Base-by-base conservation (phyloP, 1,140 invertebrate genomes). In the Platorchestia sp. region DNA sequence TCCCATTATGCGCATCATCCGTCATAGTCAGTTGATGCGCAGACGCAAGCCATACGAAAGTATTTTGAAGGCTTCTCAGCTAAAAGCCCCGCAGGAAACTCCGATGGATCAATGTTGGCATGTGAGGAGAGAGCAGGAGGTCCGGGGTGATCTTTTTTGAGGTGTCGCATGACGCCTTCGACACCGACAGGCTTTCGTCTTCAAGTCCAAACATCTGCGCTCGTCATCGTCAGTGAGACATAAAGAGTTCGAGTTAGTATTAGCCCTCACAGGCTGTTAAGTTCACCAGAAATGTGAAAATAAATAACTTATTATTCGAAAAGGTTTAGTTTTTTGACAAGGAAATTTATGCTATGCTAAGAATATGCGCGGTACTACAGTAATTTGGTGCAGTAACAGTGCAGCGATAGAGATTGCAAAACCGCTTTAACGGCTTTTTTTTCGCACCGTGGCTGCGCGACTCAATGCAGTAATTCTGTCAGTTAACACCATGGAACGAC, bases 31-130 rank as follows among this genome's bases (percentile, higher is more conserved):
- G 87, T 90, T 42, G 44, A 90, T 90, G 87, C 41, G 87, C 41
- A 90, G 87, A 90, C 41, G 87, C 87, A 90, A 45, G 87, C 87
- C 87, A 43, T 90, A 90, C 87, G 87, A 90, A 90, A 90, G 87
- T 43, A 90, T 44, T 90, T 90, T 42, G 87, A 43, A 42, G 41
- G 87, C 27, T 44, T 90, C 59, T 75, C 59, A 75, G 59, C 87
- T 90, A 90, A 90, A 90, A 90, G 87, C 87, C 10, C 44, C 27
- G 87, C 22, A 90, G 87, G 87, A 90, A 90, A 45, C 87, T 44
- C 41, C 87, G 41, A 90, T 90, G 44, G 41, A 90, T 90, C 87
- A 90, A 90, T 90, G 87, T 42, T 16, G 87, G 44, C 41, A 43
- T 90, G 41, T 90, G 41, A 90, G 41, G 41, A 43, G 36, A 42